Base-by-base conservation (phyloP, 1,140 invertebrate genomes). In the Zelostemma sp. region DNA sequence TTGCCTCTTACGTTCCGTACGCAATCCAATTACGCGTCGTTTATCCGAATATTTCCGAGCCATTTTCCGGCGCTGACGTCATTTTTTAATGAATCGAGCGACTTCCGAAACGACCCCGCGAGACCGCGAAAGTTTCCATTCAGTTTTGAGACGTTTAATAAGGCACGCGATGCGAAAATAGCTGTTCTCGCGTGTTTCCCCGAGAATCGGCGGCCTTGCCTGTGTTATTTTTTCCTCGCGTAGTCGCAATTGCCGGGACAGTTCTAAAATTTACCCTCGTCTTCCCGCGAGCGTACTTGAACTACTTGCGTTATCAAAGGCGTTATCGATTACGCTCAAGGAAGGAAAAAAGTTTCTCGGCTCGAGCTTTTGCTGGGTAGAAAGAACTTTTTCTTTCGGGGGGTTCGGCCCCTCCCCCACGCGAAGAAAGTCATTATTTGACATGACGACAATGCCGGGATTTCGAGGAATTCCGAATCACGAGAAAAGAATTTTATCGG, bases 231-330 rank as follows among this genome's bases (percentile, higher is more conserved):
- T 33, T 16, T 62, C 67, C 43, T 69, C 61, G 57, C 62, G 58
- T 43, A 38, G 14, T 41, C 40, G 40, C 40, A 3, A 15, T 41
- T 41, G n/a, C 40, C 18, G 43, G 16, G 14, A 21, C 43, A 18
- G 19, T 66, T 62, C 68, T 64, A 60, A 50, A 72, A 67, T 62
- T 61, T 72, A 72, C 63, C 69, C 69, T 72, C 65, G 69, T 72
- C 69, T 72, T 68, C 65, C 55, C 58, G 58, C 43, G 55, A 38
- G 60, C 69, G 64, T 72, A 65, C 64, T 72, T 72, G 69, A 72
- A 72, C 69, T 72, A 68, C 64, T 72, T 72, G 65, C 69, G 57
- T 50, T 64, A 67, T 67, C 64, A 72, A 72, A 72, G 64, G 33
- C 56, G 55, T 61, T 72, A 72, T 72, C 63, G 69, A 72, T 67